phyloP scores from a whole-genome alignment of 2,797 vertebrate genomes.

The Poecilia velifera region DNA sequence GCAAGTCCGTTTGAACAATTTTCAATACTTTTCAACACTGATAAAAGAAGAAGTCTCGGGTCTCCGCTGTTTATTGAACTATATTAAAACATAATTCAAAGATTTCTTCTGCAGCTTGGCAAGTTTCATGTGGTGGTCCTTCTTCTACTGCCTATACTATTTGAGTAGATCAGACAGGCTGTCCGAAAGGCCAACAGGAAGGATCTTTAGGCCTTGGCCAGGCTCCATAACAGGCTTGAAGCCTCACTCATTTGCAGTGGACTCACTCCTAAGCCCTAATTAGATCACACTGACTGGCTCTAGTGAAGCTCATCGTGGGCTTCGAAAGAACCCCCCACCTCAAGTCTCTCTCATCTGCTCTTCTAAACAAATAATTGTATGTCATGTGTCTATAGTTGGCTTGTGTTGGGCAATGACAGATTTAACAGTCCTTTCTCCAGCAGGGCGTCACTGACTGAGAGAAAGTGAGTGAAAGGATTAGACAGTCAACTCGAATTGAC shows the following conservation, averaged over 20 bases:
- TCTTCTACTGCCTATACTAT: slow-evolving; percentile 30
- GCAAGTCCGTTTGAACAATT: slow-evolving; percentile 25
- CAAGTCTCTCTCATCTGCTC: slow-evolving; percentile 37
- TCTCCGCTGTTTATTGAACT: neutral
- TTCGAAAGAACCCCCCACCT: slow-evolving; percentile 38
- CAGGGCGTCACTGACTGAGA: slow-evolving; percentile 25
- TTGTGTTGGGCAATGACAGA: slow-evolving; percentile 36
- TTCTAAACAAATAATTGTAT: slow-evolving; percentile 49
- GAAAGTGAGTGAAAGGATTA: slow-evolving; percentile 71
- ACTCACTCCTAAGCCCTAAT: slow-evolving; percentile 56
- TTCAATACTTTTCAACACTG: neutral
- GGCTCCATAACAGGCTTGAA: slow-evolving; percentile 53
- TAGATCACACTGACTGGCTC: slow-evolving; percentile 63
- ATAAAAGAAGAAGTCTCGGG: neutral
- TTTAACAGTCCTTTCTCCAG: slow-evolving; percentile 58
- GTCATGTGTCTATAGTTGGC: slow-evolving; percentile 42
- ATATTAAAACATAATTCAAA: neutral
- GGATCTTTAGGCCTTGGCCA: slow-evolving; percentile 18
- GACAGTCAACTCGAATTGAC: slow-evolving; percentile 66
- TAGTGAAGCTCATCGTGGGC: slow-evolving; percentile 25
- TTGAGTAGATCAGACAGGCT: slow-evolving; percentile 44
- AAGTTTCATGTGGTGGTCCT: slow-evolving; percentile 6
- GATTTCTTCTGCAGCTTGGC: neutral
- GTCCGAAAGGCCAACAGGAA: slow-evolving; percentile 43
- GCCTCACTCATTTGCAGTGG: slow-evolving; percentile 66